Percentiles rank a stretch among this genome's conserved stretches.
phyloP scores from a whole-genome alignment of 2,797 vertebrate genomes.

The Mormyrops attenuatus region DNA sequence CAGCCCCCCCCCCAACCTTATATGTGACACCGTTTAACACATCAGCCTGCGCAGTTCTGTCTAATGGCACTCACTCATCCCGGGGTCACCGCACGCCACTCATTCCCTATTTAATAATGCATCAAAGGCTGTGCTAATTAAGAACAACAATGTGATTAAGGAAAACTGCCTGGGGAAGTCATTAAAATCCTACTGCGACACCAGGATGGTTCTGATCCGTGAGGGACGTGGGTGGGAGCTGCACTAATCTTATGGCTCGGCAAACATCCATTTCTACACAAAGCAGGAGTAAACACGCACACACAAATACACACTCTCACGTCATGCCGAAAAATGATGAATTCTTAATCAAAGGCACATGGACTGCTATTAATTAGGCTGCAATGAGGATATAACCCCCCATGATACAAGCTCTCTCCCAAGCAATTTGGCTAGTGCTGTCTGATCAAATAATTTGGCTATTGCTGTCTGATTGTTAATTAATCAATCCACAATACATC shows the following conservation, averaged over 20 bases:
- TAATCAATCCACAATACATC: background rate
- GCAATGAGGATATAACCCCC: background rate
- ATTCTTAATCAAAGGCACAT: constrained; percentile 35
- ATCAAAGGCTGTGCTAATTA: background rate
- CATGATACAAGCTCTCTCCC: background rate
- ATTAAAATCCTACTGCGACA: constrained; percentile 8
- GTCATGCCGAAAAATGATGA: constrained; percentile 6
- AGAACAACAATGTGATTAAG: constrained; percentile 20
- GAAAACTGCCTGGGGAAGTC: constrained; percentile 8
- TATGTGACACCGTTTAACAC: no score
- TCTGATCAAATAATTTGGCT: background rate
- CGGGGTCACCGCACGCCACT: background rate
- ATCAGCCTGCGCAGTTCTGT: background rate
- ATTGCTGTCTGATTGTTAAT: background rate
- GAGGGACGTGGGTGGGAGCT: background rate
- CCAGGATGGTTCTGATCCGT: background rate
- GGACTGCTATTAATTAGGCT: constrained; percentile 23
- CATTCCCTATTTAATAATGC: background rate
- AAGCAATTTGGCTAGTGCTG: constrained; percentile 14
- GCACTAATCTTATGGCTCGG: background rate
- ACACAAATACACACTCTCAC: background rate
- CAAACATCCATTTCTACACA: background rate
- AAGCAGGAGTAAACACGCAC: background rate
- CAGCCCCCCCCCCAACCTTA: background rate
- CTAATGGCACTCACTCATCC: background rate